Percentiles rank a stretch among this genome's conserved stretches.
These are phyloP conservation scores for Lithophane socia DNA, from an alignment of 2,888 invertebrate genomes.

Conservation along the genomic window DNA sequence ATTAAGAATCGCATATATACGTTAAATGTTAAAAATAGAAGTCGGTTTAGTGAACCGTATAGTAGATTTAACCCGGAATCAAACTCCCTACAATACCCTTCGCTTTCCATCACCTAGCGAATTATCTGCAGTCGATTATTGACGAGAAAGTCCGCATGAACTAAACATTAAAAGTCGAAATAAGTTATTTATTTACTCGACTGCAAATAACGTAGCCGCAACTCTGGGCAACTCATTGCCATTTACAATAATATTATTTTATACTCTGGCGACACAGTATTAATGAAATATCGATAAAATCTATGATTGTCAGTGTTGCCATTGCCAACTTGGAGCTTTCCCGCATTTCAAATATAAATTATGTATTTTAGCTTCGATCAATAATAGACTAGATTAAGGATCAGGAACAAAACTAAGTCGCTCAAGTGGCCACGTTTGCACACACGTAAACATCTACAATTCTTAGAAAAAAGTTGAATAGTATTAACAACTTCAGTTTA, in stretches of 20 bases:
- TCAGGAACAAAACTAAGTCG: no score
- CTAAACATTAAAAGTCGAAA: slow-evolving; percentile 4
- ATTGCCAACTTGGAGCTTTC: slow-evolving; percentile 12
- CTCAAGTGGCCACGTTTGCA: no score
- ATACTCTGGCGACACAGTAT: slow-evolving; percentile 65
- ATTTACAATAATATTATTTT: slow-evolving; percentile 62
- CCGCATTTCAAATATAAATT: slow-evolving; percentile 21
- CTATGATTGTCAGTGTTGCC: slow-evolving; percentile 61
- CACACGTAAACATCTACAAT: no score
- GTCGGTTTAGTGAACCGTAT: slow-evolving; percentile 45
- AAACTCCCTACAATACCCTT: slow-evolving; percentile 46
- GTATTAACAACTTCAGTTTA: no score
- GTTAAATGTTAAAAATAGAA: slow-evolving; percentile 31
- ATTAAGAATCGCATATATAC: slow-evolving; percentile 17
- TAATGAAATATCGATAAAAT: slow-evolving; percentile 44
- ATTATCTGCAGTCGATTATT: slow-evolving; percentile 43
- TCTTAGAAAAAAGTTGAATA: no score
- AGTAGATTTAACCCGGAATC: slow-evolving; percentile 41
- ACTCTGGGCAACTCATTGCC: slow-evolving; percentile 71
- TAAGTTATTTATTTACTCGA: slow-evolving; percentile 25
- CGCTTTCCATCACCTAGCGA: slow-evolving; percentile 49
- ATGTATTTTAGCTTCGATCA: slow-evolving; percentile 16
- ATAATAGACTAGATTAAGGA: no score
- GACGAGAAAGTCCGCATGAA: slow-evolving; percentile 29
- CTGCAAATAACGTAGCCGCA: slow-evolving; percentile 57